phyloP scores from a whole-genome alignment of 2,113 vertebrate species.

The Pongo abelii region DNA sequence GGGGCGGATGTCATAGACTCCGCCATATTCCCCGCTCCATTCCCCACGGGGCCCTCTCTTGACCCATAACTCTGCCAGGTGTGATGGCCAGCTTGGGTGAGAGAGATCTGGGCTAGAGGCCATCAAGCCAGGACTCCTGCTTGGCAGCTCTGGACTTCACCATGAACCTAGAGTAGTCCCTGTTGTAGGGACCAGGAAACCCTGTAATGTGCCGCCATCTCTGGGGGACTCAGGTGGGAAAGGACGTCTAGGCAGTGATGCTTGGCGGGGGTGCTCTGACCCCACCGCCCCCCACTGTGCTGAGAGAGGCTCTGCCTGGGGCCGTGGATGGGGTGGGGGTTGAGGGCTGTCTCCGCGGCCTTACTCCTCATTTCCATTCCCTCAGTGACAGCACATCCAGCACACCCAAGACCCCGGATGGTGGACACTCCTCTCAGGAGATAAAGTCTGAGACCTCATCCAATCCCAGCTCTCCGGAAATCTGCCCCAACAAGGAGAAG shows the following conservation, averaged over 20 bases:
- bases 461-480: conserved; percentile 96
- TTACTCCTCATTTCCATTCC: conserved; percentile 24
- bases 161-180: not conserved
- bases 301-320: not conserved
- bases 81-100: not conserved
- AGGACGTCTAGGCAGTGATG: not conserved
- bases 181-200: not conserved
- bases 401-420: conserved; percentile 90
- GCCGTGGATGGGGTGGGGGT: not conserved
- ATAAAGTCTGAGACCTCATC: conserved; percentile 91
- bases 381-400: conserved; percentile 88
- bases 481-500: conserved; percentile 93
- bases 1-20: not conserved
- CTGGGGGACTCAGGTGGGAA: not conserved
- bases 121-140: not conserved
- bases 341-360: not conserved
- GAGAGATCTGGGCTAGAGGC: not conserved
- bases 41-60: not conserved
- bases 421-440: conserved; percentile 90
- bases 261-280: not conserved
- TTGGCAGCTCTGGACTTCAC: not conserved
- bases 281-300: not conserved
- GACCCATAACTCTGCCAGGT: not conserved
- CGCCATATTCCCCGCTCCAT: too few relatives aligned
- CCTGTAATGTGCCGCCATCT: not conserved